Base-by-base conservation (phyloP, 1,140 invertebrate genomes). In the Drosophila setifemur region DNA sequence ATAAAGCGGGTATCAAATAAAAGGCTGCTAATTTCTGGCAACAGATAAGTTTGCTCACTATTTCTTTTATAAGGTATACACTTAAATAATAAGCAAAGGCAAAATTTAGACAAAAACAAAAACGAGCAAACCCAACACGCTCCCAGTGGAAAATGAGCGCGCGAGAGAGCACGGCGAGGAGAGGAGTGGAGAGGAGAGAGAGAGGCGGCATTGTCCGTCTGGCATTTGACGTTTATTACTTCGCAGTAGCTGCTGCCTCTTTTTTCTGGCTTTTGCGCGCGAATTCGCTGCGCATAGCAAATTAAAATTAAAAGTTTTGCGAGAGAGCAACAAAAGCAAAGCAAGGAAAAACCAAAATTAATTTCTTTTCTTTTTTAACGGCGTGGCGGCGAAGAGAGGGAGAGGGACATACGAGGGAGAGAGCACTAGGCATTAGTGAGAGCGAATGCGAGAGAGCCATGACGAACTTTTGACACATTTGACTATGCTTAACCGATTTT, bases 161-260 rank as follows among this genome's bases (percentile, higher is more conserved):
- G 40, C 28, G 44, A 35, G 43, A 58, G 39, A 60, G 54, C 29
- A 35, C n/a, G n/a, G n/a, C n/a, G n/a, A n/a, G n/a, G n/a, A n/a
- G n/a, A n/a, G 25, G 39, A 43, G 28, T 47, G 33, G 23, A 42
- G 9, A 12, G 31, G 26, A 44, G 44, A 21, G 44, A 1, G 11
- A 35, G 48, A n/a, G 49, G 48, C 61, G 50, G 57, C 67, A 47
- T 60, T 50, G 69, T 70, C 44, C 66, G 67, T 83, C 79, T 79
- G 79, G 76, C 70, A 85, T 85, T 83, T 85, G 79, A 79, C 79
- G 78, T 85, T 79, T 74, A 63, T 85, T 85, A 79, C 69, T 85
- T 61, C 54, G 81, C 47, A 44, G 43, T 47, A 40, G 26, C 16
- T 31, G 33, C 9, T 50, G 48, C 49, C 49, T 43, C 49, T 43